Evolutionary conservation across 2,797 vertebrate species (phyloP).

Genomic region (Dicrostonyx torquatus): DNA sequence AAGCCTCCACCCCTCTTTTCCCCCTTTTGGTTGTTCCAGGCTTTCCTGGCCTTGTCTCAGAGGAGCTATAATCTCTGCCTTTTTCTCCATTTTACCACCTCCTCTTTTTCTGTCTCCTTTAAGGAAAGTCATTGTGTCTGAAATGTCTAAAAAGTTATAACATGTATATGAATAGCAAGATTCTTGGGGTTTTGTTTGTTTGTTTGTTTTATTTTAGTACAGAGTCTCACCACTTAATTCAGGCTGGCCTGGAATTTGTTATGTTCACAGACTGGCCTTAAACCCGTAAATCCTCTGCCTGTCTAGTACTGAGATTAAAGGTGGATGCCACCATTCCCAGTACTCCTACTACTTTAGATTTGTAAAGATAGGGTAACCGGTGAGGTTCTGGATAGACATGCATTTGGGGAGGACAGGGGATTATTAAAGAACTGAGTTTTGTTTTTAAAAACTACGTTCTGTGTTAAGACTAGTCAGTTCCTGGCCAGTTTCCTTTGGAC

Average conservation of each 20-base stretch:
- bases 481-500: slow-evolving; percentile 46
- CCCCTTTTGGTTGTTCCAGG: not conserved
- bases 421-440: slow-evolving; percentile 22
- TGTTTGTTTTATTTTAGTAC: not conserved
- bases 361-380: slow-evolving; percentile 2
- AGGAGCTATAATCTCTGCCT: not conserved
- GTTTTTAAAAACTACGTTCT: not conserved
- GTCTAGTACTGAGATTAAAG: not conserved
- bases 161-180: not conserved
- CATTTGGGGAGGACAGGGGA: not conserved
- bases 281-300: not conserved
- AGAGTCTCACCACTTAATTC: not conserved
- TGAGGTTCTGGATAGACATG: not conserved
- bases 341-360: not conserved
- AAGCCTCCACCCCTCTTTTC: not conserved
- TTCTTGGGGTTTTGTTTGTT: not conserved
- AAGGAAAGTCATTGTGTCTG: not conserved
- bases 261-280: not conserved
- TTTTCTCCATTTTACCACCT: not conserved
- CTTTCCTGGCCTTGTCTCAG: not conserved
- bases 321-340: not conserved
- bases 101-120: not conserved
- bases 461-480: not conserved
- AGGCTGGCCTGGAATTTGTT: not conserved
- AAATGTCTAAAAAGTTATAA: not conserved